These are phyloP conservation scores for Cathartes aura DNA, from an alignment of 2,113 vertebrate genomes.

Conservation along the genomic window DNA sequence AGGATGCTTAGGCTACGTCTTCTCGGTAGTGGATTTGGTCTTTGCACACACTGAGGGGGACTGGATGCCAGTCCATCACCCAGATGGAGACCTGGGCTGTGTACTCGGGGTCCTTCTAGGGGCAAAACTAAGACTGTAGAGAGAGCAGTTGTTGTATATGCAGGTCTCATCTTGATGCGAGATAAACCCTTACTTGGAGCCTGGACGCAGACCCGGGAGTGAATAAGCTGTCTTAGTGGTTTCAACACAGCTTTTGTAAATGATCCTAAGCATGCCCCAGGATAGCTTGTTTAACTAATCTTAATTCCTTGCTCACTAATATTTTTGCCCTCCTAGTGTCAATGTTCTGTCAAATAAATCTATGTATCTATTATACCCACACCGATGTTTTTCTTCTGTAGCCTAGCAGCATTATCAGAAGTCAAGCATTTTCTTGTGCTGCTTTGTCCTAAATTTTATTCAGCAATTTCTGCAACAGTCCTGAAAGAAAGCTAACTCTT, in stretches of 20 bases:
- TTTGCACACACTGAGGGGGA: neutral
- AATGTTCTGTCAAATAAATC: neutral
- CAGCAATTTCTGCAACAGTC: neutral
- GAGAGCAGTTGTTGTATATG: neutral
- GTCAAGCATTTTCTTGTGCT: neutral
- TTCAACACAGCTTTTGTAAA: neutral
- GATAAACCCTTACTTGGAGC: neutral
- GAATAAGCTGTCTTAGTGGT: neutral
- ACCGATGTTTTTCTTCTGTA: neutral
- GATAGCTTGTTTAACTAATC: neutral
- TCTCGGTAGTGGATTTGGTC: neutral
- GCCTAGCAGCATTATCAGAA: neutral
- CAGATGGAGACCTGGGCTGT: neutral
- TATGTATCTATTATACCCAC: neutral
- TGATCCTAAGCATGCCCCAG: neutral
- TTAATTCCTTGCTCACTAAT: neutral
- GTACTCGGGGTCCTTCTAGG: neutral
- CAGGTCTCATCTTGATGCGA: neutral
- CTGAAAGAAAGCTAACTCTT: neutral
- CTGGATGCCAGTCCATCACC: neutral
- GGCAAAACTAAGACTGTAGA: neutral
- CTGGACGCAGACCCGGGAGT: neutral
- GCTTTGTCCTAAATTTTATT: neutral
- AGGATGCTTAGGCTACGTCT: fast-evolving
- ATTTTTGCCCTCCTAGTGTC: neutral